phyloP scores from a whole-genome alignment of 2,888 invertebrate genomes.

The Sphinx pinastri region DNA sequence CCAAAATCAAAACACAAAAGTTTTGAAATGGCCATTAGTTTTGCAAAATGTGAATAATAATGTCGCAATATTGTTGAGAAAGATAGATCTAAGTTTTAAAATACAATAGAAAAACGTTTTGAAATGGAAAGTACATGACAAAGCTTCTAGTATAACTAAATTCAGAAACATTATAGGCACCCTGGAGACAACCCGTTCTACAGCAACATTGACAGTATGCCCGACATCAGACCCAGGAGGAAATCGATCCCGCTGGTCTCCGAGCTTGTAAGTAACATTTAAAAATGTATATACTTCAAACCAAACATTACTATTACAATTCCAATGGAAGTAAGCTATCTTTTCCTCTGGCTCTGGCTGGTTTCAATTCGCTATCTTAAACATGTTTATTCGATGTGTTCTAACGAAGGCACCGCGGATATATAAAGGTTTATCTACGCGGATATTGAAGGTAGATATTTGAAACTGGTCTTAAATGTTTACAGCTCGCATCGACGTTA shows the following conservation, averaged over 20 bases:
- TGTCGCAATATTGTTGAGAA: no score
- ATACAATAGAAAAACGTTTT: no score
- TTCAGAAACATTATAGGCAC: constrained; percentile 82
- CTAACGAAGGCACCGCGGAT: constrained; percentile 36
- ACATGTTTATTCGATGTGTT: constrained; percentile 36
- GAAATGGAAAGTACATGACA: no score
- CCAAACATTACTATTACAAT: constrained; percentile 32
- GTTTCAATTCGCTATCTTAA: constrained; percentile 70
- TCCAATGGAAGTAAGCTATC: constrained; percentile 55
- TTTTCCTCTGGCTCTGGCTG: constrained; percentile 59
- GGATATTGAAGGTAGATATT: constrained; percentile 63
- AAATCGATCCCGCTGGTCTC: constrained; percentile 99
- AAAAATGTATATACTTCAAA: constrained; percentile 23
- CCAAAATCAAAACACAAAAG: no score
- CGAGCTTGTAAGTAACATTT: constrained; percentile 94
- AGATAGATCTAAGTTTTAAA: no score
- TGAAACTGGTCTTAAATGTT: constrained; percentile 79
- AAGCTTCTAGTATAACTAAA: not conserved
- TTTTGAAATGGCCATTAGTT: no score
- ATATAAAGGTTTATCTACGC: constrained; percentile 40
- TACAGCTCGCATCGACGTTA: constrained; percentile 78
- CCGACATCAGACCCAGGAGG: constrained; percentile 97
- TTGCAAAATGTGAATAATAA: no score
- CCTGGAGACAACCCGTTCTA: constrained; percentile 99
- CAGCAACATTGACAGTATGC: constrained; percentile 99